Evolutionary conservation across 2,797 vertebrate species (phyloP).

Genomic region (Rhinella marina): DNA sequence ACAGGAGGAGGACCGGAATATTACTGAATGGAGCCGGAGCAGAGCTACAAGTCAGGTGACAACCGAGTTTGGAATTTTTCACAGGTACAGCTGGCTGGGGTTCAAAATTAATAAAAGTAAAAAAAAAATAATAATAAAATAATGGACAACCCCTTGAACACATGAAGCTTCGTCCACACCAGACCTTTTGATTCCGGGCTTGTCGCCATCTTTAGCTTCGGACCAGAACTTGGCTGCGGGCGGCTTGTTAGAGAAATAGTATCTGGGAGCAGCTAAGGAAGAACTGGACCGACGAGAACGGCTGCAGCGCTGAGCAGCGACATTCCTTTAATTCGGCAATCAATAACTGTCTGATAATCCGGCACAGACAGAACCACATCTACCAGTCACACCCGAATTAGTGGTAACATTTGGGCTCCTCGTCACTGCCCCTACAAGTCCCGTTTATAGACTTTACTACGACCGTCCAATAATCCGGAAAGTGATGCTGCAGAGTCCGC

Average conservation of each 20-base stretch:
- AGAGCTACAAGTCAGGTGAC: no score
- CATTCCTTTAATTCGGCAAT: not conserved
- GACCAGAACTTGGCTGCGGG: slow-evolving; percentile 82
- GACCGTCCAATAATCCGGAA: no score
- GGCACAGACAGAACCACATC: not conserved
- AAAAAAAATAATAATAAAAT: no score
- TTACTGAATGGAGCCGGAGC: no score
- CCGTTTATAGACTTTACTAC: no score
- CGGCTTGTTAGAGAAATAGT: slow-evolving; percentile 88
- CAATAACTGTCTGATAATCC: not conserved
- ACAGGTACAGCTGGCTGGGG: no score
- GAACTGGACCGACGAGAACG: not conserved
- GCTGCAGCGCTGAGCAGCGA: not conserved
- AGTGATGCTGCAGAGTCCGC: no score
- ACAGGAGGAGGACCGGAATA: no score
- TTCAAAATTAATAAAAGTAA: no score
- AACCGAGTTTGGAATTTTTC: no score
- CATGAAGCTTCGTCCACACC: slow-evolving; percentile 23
- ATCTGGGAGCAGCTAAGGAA: slow-evolving; percentile 81
- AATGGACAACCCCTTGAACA: no score
- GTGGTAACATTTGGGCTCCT: not conserved
- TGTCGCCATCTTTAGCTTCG: slow-evolving; percentile 77
- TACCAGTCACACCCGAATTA: not conserved
- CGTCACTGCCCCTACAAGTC: no score
- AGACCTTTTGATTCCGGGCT: slow-evolving; percentile 74